These are phyloP conservation scores for Poecilia picta DNA, from an alignment of 2,797 vertebrate species.

Conservation along the genomic window DNA sequence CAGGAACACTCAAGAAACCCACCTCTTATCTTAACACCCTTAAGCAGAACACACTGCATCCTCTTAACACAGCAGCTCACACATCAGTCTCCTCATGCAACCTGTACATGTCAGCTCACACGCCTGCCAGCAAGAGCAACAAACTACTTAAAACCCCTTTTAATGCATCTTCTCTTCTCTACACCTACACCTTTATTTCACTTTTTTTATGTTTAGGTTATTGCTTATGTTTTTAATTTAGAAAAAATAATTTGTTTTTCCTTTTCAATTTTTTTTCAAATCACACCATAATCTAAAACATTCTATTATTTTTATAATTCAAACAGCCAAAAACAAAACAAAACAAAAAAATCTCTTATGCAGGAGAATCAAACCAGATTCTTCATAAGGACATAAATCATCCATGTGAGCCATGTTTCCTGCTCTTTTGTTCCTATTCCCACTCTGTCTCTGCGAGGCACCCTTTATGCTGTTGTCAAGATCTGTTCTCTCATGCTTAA, in stretches of 20 bases:
- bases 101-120: conserved; percentile 25
- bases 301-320: not conserved
- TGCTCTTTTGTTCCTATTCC: conserved; percentile 13
- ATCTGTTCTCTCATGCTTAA: conserved; percentile 37
- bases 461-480: conserved; percentile 49
- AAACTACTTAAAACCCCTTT: conserved; percentile 11
- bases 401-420: conserved; percentile 13
- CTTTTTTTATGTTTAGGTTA: conserved; percentile 16
- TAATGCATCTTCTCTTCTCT: not conserved
- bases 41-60: conserved; percentile 39
- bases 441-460: conserved; percentile 12
- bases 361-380: conserved; percentile 35
- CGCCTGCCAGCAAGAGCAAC: conserved; percentile 9
- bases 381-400: conserved; percentile 45
- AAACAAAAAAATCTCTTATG: conserved; percentile 18
- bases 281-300: not conserved
- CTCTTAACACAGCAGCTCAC: conserved; percentile 51
- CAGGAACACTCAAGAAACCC: conserved; percentile 38
- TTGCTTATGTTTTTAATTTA: conserved; percentile 22
- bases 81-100: conserved; percentile 20
- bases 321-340: not conserved
- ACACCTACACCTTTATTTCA: not conserved
- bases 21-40: conserved; percentile 58
- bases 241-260: conserved; percentile 25
- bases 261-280: not conserved